A percentile compares a stretch with the other conserved stretches of the same genome.
These are phyloP conservation scores for Eubasilissa splendida DNA, from an alignment of 2,888 invertebrate species.

Conservation along the genomic window DNA sequence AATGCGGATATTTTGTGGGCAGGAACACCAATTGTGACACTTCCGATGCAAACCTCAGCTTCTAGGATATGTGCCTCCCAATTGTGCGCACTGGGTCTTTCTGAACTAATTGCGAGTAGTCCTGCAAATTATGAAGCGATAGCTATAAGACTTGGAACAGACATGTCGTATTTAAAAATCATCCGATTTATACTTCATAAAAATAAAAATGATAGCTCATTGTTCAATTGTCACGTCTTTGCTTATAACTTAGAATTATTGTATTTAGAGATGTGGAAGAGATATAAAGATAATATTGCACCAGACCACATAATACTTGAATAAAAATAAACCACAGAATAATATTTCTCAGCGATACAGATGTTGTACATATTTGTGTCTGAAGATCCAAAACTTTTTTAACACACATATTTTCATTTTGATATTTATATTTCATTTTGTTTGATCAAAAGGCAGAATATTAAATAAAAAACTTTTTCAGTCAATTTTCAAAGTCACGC, in stretches of 20 bases:
- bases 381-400: too few species aligned
- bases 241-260: constrained; percentile 90
- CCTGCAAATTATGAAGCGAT: constrained; percentile 94
- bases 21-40: constrained; percentile 98
- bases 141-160: constrained; percentile 91
- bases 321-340: too few species aligned
- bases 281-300: constrained; percentile 78
- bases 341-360: too few species aligned
- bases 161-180: constrained; percentile 88
- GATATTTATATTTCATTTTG: too few species aligned
- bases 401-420: too few species aligned
- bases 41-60: constrained; percentile 89
- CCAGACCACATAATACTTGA: constrained; percentile 80
- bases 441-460: too few species aligned
- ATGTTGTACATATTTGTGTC: too few species aligned
- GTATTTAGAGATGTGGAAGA: constrained; percentile 92
- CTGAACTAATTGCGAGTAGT: constrained; percentile 92
- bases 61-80: constrained; percentile 98
- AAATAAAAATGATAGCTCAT: constrained; percentile 87
- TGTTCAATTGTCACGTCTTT: constrained; percentile 94
- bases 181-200: constrained; percentile 95
- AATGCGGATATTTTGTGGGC: constrained; percentile 99
- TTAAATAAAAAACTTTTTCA: too few species aligned
- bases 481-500: too few species aligned
- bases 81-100: constrained; percentile 90